Base-by-base conservation (phyloP, 2,888 invertebrate species). In the Phasia obesa region DNA sequence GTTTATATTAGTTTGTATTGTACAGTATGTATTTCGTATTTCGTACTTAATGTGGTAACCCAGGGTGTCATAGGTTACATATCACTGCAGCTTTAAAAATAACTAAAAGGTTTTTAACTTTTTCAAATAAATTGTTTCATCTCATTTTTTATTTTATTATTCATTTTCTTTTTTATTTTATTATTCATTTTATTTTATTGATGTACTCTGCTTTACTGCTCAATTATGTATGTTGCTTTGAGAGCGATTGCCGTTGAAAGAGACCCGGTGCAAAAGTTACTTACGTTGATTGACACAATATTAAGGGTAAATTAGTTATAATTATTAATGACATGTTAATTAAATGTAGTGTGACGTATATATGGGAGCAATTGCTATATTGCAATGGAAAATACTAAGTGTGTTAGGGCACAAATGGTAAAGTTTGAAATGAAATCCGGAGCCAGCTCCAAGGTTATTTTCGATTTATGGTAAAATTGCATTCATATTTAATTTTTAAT, bases 261-360 rank as follows among this genome's bases (percentile, higher is more conserved):
- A 17, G 21, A n/a, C n/a, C n/a, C n/a, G n/a, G n/a, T 76, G 21
- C 7, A 27, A 3, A 38, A 62, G 47, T 73, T 55, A 42, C 60
- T 69, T 62, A 49, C 49, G 62, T 35, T 69, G 77, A 82, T 82
- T 82, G 81, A 77, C 81, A 82, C 25, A 64, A 74, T 73, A 77
- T 73, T 77, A 65, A 76, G 59, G 49, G 76, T 76, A 69, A 82
- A 82, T 73, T 73, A 62, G 35, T 77, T 62, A 73, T 81, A 77
- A 81, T 81, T 77, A 78, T 78, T 78, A 78, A 77, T 77, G 53
- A 23, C 69, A 55, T 55, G 47, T 77, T 77, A 70, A 77, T 77
- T 77, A 77, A 77, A 62, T 55, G 62, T 70, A 59, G 42, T 65
- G 13, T 42, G 5, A 9, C 25, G 31, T 21, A 42, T 49, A n/a